phyloP scores from a whole-genome alignment of 1,140 invertebrate genomes.

The Hyles vespertilio region DNA sequence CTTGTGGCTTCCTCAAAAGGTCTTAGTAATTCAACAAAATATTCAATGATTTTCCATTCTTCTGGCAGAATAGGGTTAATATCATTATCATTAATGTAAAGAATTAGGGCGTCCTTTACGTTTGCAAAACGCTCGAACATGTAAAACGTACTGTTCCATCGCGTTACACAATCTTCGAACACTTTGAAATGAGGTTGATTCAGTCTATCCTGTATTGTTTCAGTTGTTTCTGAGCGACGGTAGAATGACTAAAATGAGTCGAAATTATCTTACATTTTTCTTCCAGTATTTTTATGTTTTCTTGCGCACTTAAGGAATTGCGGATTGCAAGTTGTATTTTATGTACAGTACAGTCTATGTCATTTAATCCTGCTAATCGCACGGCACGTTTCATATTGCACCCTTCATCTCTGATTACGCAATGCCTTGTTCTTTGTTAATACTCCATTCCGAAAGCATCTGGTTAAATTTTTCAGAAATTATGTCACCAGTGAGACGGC shows the following conservation, averaged over 20 bases:
- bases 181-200: slow-evolving; percentile 26
- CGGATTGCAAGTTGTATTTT: slow-evolving; percentile 16
- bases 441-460: slow-evolving; percentile 11
- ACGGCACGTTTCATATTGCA: slow-evolving; percentile 32
- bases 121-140: no score
- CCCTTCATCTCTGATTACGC: slow-evolving; percentile 30
- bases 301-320: slow-evolving; percentile 1
- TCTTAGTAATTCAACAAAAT: no score
- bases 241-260: slow-evolving; percentile 24
- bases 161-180: background rate
- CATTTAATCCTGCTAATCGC: slow-evolving; percentile 25
- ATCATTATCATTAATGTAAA: no score
- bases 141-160: no score
- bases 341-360: slow-evolving; percentile 27
- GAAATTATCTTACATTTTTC: slow-evolving; percentile 25
- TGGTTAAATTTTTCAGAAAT: background rate
- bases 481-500: no score
- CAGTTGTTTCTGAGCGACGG: slow-evolving; percentile 23
- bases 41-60: no score
- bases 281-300: background rate
- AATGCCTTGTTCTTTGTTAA: slow-evolving; percentile 34
- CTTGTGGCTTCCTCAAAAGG: no score
- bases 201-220: slow-evolving; percentile 22
- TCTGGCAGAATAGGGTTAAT: no score
- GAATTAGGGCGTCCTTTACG: no score